Evolutionary conservation across 2,888 invertebrate genomes (phyloP).

Genomic region (Eurytoma californica): DNA sequence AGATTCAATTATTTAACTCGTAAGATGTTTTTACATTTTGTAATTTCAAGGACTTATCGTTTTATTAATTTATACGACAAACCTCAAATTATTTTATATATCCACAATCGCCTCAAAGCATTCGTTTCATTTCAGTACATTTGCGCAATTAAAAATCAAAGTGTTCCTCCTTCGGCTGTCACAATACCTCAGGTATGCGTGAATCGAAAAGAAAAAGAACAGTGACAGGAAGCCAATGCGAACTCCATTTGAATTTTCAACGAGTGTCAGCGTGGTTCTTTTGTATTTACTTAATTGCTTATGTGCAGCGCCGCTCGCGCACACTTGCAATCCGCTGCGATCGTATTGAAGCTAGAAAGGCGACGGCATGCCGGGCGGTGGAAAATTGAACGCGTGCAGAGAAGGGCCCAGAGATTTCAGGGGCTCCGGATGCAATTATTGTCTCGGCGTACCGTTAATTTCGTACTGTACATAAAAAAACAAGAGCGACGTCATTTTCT

Average conservation of each 20-base stretch:
- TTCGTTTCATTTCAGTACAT: no score
- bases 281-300: conserved; percentile 61
- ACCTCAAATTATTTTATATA: no score
- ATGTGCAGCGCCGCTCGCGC: conserved; percentile 56
- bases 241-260: conserved; percentile 27
- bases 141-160: no score
- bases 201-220: conserved; percentile 8
- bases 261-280: conserved; percentile 53
- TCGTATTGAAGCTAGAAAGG: conserved; percentile 15
- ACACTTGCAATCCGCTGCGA: conserved; percentile 51
- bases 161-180: no score
- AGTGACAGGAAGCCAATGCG: conserved; percentile 43
- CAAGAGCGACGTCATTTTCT: background rate
- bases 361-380: background rate
- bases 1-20: no score
- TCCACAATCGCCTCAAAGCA: no score
- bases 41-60: no score
- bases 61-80: no score
- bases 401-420: no score
- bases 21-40: no score
- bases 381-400: no score
- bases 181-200: no score
- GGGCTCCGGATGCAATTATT: conserved; percentile 10
- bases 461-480: conserved; percentile 50
- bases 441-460: conserved; percentile 49